Conservation (phyloP, 1,140 invertebrate genomes). For the Drosophila mojavensis region DNA sequence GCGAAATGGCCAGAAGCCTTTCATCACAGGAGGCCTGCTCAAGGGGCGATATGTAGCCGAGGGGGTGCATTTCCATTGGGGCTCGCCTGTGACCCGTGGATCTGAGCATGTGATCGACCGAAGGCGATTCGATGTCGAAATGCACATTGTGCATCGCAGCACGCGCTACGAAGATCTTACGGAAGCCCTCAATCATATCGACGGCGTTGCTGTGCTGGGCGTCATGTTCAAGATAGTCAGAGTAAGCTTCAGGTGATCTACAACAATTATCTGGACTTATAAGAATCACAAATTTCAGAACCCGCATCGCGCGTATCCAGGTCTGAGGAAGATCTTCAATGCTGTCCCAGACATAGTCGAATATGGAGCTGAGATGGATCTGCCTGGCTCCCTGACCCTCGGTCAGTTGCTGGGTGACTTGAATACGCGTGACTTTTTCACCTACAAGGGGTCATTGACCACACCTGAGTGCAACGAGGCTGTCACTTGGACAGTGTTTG, state of each 20-base stretch:
- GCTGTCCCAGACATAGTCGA: slow-evolving; percentile 32
- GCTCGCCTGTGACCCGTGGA: slow-evolving; percentile 64
- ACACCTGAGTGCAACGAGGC: slow-evolving; percentile 95
- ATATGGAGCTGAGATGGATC: slow-evolving; percentile 17
- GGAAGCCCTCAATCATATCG: slow-evolving; percentile 48
- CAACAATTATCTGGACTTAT: background rate
- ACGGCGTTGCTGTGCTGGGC: slow-evolving; percentile 70
- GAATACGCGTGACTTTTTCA: slow-evolving; percentile 88
- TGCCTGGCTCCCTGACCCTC: slow-evolving; percentile 79
- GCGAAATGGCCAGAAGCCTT: slow-evolving; percentile 85
- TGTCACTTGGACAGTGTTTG: slow-evolving; percentile 96
- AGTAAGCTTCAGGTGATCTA: slow-evolving; percentile 31
- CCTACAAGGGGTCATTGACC: slow-evolving; percentile 94
- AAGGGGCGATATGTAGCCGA: slow-evolving; percentile 87
- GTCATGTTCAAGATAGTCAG: slow-evolving; percentile 62
- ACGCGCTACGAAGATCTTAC: slow-evolving; percentile 36
- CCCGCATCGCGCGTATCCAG: slow-evolving; percentile 50
- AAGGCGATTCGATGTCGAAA: slow-evolving; percentile 62
- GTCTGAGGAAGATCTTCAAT: slow-evolving; percentile 46
- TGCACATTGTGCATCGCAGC: slow-evolving; percentile 79
- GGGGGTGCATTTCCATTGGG: slow-evolving; percentile 89
- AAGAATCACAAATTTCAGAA: slow-evolving; percentile 15
- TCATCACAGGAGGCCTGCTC: slow-evolving; percentile 87
- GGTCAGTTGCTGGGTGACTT: slow-evolving; percentile 86
- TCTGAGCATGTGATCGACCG: slow-evolving; percentile 66